Base-by-base conservation (phyloP, 2,797 vertebrate species). In the Gila robusta region DNA sequence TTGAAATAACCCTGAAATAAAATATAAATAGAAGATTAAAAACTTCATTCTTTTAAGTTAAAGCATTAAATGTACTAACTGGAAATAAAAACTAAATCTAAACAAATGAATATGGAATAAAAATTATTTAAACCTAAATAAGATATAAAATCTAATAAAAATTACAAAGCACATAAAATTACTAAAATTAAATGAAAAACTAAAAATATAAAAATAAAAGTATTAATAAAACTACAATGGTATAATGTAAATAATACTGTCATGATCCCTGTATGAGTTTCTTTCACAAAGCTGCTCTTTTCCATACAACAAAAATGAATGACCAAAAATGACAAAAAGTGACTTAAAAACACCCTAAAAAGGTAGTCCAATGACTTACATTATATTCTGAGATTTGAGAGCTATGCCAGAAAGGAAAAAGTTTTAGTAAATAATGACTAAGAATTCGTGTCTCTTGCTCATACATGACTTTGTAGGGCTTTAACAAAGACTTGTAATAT, bases 401-500 rank as follows among this genome's bases (percentile, higher is more conserved):
- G 4, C 12, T 10, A 26, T 59, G 76, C 54, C 35, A 16, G 35
- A 77, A 12, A 49, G 32, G 21, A 56, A 19, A 56, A 19, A 37
- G 16, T 39, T 56, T 77, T 16, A 16, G 6, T n/a, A 35, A 77
- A 56, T 59, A 77, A 56, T 39, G 28, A 17, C 32, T 67, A 35
- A 7, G 32, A 69, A 37, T 35, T 37, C 32, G 39, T 35, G 52
- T 9, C 6, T 78, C 32, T 39, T 78, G 35, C 4, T 59, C 11
- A 35, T n/a, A 59, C 7, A 78, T 37, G 12, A 16, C 23, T 59
- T 14, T 39, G 52, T 7, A 26, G 6, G 49, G 49, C 35, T 77
- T 56, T 39, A 47, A 49, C 28, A 76, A 76, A 77, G 52, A 56
- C 21, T n/a, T 56, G 8, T 73, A 49, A 76, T 76, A 76, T 23